Base-by-base conservation (phyloP, 92 coral and sea anemone species). In the Meandrina meandrites region DNA sequence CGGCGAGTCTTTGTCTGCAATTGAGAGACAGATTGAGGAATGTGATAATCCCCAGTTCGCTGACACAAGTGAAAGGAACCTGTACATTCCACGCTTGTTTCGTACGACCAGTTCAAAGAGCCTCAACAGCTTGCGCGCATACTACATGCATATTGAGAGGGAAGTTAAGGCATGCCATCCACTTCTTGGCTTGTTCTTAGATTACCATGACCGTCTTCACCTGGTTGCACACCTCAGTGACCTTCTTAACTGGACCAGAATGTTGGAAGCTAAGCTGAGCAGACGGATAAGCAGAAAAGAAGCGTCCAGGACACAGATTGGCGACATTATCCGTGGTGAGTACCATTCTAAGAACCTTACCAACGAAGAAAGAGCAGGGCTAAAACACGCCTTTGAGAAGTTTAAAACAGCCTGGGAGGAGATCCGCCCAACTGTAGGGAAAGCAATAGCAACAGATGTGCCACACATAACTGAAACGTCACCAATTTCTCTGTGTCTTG, bases 391-490 rank as follows among this genome's bases (percentile, higher is more conserved):
- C 68, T 96, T 96, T 53, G 82, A 90, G 1, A 82, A 85, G 53
- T 96, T 96, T 86, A 86, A 90, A 77, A 31, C 71, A 80, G 92
- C 99, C 15, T 96, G 99, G 99, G 90, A 95, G 51, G 79, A 86
- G 68, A 86, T 93, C 60, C 96, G 96, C 31, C 94, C 91, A 7
- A 35, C 87, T 4, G 90, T 94, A 6, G 84, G 79, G 53, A 73
- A 89, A 32, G n/a, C 32, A 27, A 72, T 70, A 36, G 1, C 40
- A 24, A 67, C 79, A 1, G 94, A 87, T 14, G 80, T 86, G 74
- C 98, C 98, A n/a, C 82, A 94, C 83, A 86, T 96, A 22, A 89
- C 88, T 56, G 95, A 93, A 79, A 89, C 79, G 80, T 75, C 83
- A 12, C 83, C 80, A 36, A 92, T 96, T 86, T 94, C 96, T 10